phyloP scores from a whole-genome alignment of 2,888 invertebrate species.

The Eumerus sabulonum region DNA sequence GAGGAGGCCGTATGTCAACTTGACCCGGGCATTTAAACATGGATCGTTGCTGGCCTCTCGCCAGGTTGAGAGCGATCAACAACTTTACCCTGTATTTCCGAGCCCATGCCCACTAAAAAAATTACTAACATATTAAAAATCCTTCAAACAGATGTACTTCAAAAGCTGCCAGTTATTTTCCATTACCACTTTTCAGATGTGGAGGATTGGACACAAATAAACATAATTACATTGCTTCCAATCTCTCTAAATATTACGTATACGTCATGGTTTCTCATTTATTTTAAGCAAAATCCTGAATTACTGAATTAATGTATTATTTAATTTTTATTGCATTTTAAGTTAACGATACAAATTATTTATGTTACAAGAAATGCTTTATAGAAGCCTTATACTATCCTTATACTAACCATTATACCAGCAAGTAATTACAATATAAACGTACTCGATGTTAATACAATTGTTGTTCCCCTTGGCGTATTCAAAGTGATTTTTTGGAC shows the following conservation, averaged over 20 bases:
- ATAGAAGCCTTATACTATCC: conserved; percentile 53
- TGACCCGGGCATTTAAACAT: too few relatives aligned
- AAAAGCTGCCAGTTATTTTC: too few relatives aligned
- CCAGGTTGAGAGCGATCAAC: too few relatives aligned
- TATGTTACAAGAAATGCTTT: conserved; percentile 24
- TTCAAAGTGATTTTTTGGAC: conserved; percentile 27
- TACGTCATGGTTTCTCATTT: conserved; percentile 21
- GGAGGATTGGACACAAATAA: too few relatives aligned
- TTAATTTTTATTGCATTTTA: conserved; percentile 26
- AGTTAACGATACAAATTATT: not conserved
- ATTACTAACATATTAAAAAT: too few relatives aligned
- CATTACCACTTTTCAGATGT: too few relatives aligned
- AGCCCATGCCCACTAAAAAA: too few relatives aligned
- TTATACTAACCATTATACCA: conserved; percentile 28
- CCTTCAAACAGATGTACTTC: too few relatives aligned
- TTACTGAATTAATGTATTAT: conserved; percentile 1
- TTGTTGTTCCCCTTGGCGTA: conserved; percentile 46
- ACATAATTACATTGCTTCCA: too few relatives aligned
- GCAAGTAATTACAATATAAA: conserved; percentile 36
- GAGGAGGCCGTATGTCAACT: too few relatives aligned
- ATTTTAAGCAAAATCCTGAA: conserved; percentile 2
- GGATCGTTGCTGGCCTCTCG: too few relatives aligned
- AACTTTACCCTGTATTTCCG: too few relatives aligned
- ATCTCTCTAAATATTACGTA: conserved; percentile 10
- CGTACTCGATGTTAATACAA: conserved; percentile 55